phyloP scores from a whole-genome alignment of 2,888 invertebrate genomes.

The Gibbula magus region DNA sequence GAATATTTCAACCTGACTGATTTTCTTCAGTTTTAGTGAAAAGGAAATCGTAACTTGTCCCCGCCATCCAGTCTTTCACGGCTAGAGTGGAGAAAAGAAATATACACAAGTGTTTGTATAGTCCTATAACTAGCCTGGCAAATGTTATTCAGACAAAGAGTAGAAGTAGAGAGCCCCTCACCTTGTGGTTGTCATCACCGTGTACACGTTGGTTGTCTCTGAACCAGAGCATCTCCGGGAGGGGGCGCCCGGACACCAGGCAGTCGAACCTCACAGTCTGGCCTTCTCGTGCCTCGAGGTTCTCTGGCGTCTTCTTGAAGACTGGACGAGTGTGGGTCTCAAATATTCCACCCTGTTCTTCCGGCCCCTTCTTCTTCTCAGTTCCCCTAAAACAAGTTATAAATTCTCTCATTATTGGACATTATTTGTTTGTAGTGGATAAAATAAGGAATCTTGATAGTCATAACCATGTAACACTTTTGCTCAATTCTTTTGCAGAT shows the following conservation, averaged over 20 bases:
- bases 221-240: conserved; percentile 84
- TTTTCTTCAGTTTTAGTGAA: no score
- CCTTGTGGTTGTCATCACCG: conserved; percentile 86
- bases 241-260: conserved; percentile 72
- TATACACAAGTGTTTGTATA: no score
- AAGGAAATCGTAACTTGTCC: no score
- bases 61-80: no score
- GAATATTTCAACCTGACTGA: no score
- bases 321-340: conserved; percentile 71
- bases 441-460: no score
- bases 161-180: conserved; percentile 26
- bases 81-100: no score
- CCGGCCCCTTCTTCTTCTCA: conserved; percentile 40
- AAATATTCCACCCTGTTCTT: conserved; percentile 71
- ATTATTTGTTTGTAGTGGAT: no score
- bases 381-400: conserved; percentile 43
- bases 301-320: conserved; percentile 72
- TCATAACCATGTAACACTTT: no score
- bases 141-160: not conserved
- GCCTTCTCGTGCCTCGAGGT: conserved; percentile 77
- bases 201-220: conserved; percentile 86
- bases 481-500: no score
- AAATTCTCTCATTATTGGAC: no score
- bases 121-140: not conserved
- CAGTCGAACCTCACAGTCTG: conserved; percentile 74